Conservation (phyloP, 1,140 invertebrate species). For the Venustaconcha ellipsiformis region DNA sequence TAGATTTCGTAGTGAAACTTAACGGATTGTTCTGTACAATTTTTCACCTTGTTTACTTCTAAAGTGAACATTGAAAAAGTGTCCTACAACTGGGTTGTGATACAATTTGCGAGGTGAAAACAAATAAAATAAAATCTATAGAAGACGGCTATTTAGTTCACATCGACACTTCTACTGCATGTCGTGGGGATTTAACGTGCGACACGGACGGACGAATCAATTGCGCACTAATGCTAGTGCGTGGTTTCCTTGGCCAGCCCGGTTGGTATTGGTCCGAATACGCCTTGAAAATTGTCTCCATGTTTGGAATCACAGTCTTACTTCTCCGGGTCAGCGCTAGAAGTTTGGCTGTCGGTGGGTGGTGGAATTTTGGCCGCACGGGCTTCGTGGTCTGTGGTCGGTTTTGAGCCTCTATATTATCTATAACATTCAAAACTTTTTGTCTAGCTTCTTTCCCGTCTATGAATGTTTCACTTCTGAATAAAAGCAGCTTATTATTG, state of each 20-base stretch:
- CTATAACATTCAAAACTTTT: constrained; percentile 50
- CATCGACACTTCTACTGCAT: constrained; percentile 8
- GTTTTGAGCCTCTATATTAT: constrained; percentile 36
- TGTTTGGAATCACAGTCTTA: constrained; percentile 37
- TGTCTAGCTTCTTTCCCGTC: constrained; percentile 52
- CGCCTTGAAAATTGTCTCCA: constrained; percentile 54
- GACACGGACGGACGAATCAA: too few species aligned
- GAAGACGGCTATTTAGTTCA: background rate
- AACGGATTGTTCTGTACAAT: too few species aligned
- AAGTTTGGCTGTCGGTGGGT: constrained; percentile 52
- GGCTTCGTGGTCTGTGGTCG: constrained; percentile 35
- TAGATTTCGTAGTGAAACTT: too few species aligned
- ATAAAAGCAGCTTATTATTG: constrained; percentile 20
- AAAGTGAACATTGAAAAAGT: too few species aligned
- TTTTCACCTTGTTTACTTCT: too few species aligned
- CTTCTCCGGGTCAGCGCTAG: constrained; percentile 33
- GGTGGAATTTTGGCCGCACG: constrained; percentile 21
- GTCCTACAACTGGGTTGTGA: too few species aligned
- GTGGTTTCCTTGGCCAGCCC: constrained; percentile 38
- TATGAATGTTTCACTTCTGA: constrained; percentile 46
- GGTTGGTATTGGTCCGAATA: constrained; percentile 62
- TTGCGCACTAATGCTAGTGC: too few species aligned
- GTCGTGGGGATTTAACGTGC: background rate
- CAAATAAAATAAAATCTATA: too few species aligned
- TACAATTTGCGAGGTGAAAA: too few species aligned